phyloP scores from a whole-genome alignment of 2,888 invertebrate species.

The Papilio protenor region DNA sequence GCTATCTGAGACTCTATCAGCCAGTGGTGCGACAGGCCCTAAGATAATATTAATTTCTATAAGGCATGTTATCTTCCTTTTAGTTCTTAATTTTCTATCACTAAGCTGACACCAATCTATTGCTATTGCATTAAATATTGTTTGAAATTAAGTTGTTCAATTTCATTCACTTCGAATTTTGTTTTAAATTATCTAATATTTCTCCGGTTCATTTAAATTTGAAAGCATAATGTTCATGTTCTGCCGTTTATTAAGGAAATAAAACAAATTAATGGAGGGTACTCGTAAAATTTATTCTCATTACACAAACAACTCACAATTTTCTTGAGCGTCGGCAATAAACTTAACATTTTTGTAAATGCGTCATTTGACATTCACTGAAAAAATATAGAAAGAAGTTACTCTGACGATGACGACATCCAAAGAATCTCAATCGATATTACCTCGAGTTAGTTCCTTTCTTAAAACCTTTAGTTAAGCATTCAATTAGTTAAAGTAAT shows the following conservation, averaged over 20 bases:
- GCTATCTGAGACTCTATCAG: no score
- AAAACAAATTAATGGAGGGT: slow-evolving; percentile 40
- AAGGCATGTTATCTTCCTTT: no score
- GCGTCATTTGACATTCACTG: not conserved
- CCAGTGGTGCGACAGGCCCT: no score
- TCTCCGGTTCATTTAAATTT: slow-evolving; percentile 21
- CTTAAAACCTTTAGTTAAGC: not conserved
- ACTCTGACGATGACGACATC: not conserved
- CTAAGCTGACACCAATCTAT: no score
- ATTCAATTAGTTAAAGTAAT: not conserved
- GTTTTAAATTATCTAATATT: not conserved
- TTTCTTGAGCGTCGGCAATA: slow-evolving; percentile 16
- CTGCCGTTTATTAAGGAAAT: slow-evolving; percentile 33
- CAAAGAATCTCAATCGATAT: not conserved
- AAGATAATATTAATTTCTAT: no score
- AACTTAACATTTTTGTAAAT: slow-evolving; percentile 30
- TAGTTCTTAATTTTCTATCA: no score
- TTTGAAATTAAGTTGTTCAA: no score
- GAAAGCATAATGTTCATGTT: slow-evolving; percentile 13
- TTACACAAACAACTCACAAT: slow-evolving; percentile 36
- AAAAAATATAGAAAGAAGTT: not conserved
- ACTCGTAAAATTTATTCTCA: slow-evolving; percentile 35
- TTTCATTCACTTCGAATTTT: not conserved
- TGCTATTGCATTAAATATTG: no score
- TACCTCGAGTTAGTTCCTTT: not conserved